phyloP scores from a whole-genome alignment of 2,888 invertebrate genomes.

The Spilosoma lubricipeda region DNA sequence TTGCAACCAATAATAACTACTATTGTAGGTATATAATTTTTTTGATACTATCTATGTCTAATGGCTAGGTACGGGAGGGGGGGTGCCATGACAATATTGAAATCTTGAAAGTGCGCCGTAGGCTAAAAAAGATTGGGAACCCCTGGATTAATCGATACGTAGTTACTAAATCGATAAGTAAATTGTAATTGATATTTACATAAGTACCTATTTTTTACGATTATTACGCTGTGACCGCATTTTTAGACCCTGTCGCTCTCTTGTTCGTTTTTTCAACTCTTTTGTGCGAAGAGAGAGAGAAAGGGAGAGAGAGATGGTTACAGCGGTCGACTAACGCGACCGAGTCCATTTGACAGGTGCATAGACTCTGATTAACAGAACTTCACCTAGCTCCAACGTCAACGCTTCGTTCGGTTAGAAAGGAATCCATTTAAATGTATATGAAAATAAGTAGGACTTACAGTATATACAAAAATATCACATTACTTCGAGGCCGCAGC shows the following conservation, averaged over 20 bases:
- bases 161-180: slow-evolving; percentile 67
- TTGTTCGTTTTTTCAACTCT: slow-evolving; percentile 27
- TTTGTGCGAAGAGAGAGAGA: slow-evolving; percentile 35
- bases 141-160: slow-evolving; percentile 72
- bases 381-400: slow-evolving; percentile 70
- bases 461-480: slow-evolving; percentile 87
- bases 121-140: too few species aligned
- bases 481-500: slow-evolving; percentile 87
- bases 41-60: too few species aligned
- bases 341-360: slow-evolving; percentile 51
- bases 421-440: slow-evolving; percentile 85
- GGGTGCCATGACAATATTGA: too few species aligned
- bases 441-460: slow-evolving; percentile 86
- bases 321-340: slow-evolving; percentile 51
- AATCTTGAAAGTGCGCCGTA: too few species aligned
- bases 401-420: slow-evolving; percentile 79
- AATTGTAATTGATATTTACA: slow-evolving; percentile 81
- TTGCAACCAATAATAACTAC: too few species aligned
- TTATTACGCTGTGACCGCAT: slow-evolving; percentile 50
- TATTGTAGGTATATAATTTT: too few species aligned
- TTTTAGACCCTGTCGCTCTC: slow-evolving; percentile 43
- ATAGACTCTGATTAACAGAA: slow-evolving; percentile 63
- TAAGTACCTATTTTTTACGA: slow-evolving; percentile 74
- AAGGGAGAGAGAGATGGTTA: slow-evolving; percentile 28
- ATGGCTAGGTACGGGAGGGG: too few species aligned